Evolutionary conservation across 2,113 vertebrate species (phyloP).

Genomic region (Potamarius usumacintae): DNA sequence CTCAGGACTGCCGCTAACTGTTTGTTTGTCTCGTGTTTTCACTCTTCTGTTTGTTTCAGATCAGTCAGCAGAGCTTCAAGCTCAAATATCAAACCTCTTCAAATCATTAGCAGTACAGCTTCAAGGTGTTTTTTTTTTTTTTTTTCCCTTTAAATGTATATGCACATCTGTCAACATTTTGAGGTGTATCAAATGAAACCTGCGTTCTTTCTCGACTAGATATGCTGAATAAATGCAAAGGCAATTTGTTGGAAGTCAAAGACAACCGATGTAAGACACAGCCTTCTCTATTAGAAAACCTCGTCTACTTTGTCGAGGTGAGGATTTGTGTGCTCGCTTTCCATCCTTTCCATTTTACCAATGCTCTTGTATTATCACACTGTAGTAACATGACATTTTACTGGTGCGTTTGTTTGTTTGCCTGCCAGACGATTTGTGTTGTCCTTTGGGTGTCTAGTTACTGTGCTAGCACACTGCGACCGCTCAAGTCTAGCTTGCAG

Average conservation of each 20-base stretch:
- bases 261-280: conserved; percentile 81
- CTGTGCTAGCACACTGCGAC: conserved; percentile 85
- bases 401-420: background rate
- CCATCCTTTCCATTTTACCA: background rate
- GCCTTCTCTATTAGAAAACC: conserved; percentile 85
- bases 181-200: background rate
- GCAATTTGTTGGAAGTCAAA: conserved; percentile 85
- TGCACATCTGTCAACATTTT: background rate
- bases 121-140: conserved; percentile 78
- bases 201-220: conserved; percentile 69
- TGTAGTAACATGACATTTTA: background rate
- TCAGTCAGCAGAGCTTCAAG: conserved; percentile 87
- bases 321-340: conserved; percentile 30
- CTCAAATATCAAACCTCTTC: conserved; percentile 87
- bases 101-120: conserved; percentile 86
- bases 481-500: conserved; percentile 91
- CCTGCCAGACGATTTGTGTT: conserved; percentile 82
- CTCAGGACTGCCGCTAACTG: background rate
- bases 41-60: conserved; percentile 71
- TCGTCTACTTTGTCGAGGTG: conserved; percentile 97
- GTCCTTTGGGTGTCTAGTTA: conserved; percentile 87
- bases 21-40: background rate
- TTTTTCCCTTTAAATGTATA: too few relatives aligned
- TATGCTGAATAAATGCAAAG: conserved; percentile 88
- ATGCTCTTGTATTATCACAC: background rate